These are phyloP conservation scores for Limnodromus scolopaceus DNA, from an alignment of 2,797 vertebrate species.

Conservation along the genomic window DNA sequence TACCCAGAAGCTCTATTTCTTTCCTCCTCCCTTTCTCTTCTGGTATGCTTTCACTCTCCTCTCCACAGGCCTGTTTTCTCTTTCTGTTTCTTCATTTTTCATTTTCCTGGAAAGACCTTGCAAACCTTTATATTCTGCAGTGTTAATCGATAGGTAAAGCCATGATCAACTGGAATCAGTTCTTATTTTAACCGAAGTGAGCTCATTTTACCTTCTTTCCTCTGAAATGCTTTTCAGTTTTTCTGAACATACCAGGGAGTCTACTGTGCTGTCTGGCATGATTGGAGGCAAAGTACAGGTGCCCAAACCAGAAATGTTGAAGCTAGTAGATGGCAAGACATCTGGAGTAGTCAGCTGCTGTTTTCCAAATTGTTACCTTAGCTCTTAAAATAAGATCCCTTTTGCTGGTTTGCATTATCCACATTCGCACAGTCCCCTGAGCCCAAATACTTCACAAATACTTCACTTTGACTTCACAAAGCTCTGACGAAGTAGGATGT, in stretches of 20 bases:
- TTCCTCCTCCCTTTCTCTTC: slow-evolving; percentile 44
- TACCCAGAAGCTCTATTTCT: slow-evolving; percentile 64
- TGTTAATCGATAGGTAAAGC: neutral
- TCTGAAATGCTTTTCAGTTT: neutral
- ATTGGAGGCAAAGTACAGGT: slow-evolving; percentile 16
- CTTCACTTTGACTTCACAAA: neutral
- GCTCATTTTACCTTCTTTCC: slow-evolving; percentile 37
- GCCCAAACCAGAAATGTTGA: neutral
- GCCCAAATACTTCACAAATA: neutral
- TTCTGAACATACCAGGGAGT: slow-evolving; percentile 15
- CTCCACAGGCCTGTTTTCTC: neutral
- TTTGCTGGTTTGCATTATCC: neutral
- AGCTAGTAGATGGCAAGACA: neutral
- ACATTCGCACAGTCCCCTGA: neutral
- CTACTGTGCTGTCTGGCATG: slow-evolving; percentile 36
- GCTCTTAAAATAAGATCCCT: neutral
- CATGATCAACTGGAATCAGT: neutral
- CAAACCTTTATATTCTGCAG: neutral
- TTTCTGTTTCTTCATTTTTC: neutral
- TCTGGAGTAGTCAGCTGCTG: neutral
- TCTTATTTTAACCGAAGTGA: neutral
- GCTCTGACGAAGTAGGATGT: neutral
- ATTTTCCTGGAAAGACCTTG: neutral
- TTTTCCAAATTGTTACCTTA: neutral
- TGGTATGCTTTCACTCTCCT: neutral